Percentiles rank a stretch among this genome's conserved stretches.
Evolutionary conservation across 2,113 vertebrate species (phyloP).

Genomic region (Terrapene triunguis): DNA sequence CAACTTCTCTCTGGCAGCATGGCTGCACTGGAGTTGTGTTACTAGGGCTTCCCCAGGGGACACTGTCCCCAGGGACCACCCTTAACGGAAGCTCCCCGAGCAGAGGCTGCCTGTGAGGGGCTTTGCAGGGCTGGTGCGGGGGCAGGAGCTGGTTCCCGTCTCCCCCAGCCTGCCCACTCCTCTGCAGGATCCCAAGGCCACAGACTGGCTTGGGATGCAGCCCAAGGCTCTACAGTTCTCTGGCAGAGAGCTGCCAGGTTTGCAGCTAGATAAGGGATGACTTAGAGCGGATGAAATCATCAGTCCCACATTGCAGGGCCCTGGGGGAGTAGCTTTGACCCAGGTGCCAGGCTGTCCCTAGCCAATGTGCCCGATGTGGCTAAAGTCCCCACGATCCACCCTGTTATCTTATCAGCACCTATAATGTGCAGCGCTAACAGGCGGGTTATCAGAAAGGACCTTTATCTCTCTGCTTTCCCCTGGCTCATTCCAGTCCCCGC

Average conservation of each 20-base stretch:
- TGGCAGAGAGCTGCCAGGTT: neutral
- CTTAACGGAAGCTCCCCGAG: too few relatives aligned
- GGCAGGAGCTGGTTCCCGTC: neutral
- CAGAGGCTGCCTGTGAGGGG: neutral
- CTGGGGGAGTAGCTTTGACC: neutral
- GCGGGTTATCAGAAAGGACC: neutral
- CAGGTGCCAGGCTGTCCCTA: neutral
- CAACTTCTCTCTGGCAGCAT: neutral
- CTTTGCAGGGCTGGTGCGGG: neutral
- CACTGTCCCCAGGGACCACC: too few relatives aligned
- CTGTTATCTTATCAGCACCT: conserved; percentile 16
- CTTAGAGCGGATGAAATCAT: neutral
- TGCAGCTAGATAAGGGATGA: neutral
- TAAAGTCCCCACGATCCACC: neutral
- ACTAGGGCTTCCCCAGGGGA: neutral
- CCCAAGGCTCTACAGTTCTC: neutral
- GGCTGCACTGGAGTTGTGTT: neutral
- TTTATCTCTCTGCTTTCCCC: conserved; percentile 52
- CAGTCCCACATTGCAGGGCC: neutral
- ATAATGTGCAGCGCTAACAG: neutral
- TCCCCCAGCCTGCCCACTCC: neutral
- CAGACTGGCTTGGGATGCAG: too few relatives aligned
- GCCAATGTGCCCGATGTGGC: too few relatives aligned
- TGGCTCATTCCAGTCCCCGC: neutral
- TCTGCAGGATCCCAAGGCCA: too few relatives aligned